Evolutionary conservation across 2,888 invertebrate species (phyloP), one percentile per base, ranked within the genome.

Genomic region (Sthenelais limicola): DNA sequence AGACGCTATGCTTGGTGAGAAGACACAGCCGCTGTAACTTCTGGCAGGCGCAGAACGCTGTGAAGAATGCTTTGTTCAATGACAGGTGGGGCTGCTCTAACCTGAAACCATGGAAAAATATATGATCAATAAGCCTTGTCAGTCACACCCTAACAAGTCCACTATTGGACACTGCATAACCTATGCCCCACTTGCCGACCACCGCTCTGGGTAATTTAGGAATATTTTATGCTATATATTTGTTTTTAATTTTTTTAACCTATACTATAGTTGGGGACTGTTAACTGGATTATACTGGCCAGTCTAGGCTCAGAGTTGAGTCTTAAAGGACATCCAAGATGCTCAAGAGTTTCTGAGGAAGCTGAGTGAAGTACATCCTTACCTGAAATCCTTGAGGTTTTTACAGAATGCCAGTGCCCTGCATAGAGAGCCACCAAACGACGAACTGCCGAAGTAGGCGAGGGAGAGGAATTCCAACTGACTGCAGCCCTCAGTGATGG

Each of bases 1-100:
- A 76, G 51, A 77, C 72, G n/a, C 83, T 81, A 73, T 83, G 81
- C 58, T 82, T 82, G 30, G 85, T 82, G 5, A 84, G 77, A 26
- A 85, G 77, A 75, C 84, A 83, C 30, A 85, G 76, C 52, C 85
- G 75, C 73, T 84, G 79, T 43, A 85, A 75, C 7, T 75, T 75
- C 7, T 71, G 66, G 73, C 84, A 83, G 18, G 77, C 76, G 7
- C 76, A 70, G 62, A 82, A 79, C 1, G 82, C 78, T n/a, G 77
- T 74, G 76, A 82, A 82, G 73, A 85, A 81, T 9, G 71, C 72
- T 21, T 80, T 76, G 66, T 82, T 81, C 68, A 85, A 75, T 54
- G 80, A 79, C 76, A 84, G 69, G 73, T 81, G 79, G 1, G 82
- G 82, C 74, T 85, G 85, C 71, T 85, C 85, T 67, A 85, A 71